phyloP scores from a whole-genome alignment of 64 coral and sea anemone species.

The Exaiptasia diaphana region DNA sequence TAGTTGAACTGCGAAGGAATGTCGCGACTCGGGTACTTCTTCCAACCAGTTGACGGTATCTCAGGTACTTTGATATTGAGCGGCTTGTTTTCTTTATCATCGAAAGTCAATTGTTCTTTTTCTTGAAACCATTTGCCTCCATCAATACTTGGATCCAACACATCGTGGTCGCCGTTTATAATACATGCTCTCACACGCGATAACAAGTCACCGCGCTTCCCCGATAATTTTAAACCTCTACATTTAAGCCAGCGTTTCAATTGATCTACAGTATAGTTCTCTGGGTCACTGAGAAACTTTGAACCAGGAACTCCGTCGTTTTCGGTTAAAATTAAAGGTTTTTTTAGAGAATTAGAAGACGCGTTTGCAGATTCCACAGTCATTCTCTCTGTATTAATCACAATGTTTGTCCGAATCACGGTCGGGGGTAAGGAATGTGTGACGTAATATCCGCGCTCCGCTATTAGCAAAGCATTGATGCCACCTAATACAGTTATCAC shows the following conservation, averaged over 20 bases:
- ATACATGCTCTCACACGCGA: neutral
- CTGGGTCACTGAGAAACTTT: neutral
- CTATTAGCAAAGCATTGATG: neutral
- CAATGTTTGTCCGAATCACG: slow-evolving; percentile 11
- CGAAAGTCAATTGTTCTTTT: neutral
- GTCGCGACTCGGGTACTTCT: neutral
- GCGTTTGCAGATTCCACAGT: neutral
- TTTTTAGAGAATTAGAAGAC: neutral
- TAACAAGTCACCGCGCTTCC: neutral
- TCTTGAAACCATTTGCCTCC: neutral
- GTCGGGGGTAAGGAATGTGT: neutral
- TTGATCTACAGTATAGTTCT: neutral
- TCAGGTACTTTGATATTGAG: neutral
- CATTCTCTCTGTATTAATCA: neutral
- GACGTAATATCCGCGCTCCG: slow-evolving; percentile 8
- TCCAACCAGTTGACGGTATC: neutral
- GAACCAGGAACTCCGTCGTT: neutral
- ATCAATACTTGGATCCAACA: neutral
- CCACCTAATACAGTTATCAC: too few species aligned
- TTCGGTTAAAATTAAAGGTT: neutral
- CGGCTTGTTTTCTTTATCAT: neutral
- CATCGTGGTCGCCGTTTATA: neutral
- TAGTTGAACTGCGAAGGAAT: slow-evolving; percentile 22
- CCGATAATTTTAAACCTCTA: neutral
- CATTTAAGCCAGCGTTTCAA: neutral